Evolutionary conservation across 2,888 invertebrate genomes (phyloP).

Genomic region (Acrobasis suavella): DNA sequence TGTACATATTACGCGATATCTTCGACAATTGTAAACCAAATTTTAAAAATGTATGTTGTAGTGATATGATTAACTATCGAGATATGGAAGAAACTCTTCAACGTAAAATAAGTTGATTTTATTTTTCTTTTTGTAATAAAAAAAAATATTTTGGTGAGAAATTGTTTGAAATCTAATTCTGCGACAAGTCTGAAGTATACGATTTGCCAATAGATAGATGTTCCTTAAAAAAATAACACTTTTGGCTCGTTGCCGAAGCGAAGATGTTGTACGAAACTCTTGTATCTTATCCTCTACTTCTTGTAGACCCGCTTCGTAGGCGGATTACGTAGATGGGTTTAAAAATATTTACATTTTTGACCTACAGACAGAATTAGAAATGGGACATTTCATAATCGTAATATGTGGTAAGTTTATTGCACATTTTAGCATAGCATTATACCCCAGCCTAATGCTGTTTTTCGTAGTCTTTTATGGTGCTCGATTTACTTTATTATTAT

Average conservation of each 20-base stretch:
- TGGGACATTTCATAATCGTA: not conserved
- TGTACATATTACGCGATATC: too few species aligned
- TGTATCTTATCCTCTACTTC: not conserved
- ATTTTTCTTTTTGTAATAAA: too few species aligned
- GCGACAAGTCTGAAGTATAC: not conserved
- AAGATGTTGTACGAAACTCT: not conserved
- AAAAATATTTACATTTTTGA: constrained; percentile 2
- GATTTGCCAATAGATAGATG: constrained; percentile 10
- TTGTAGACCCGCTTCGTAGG: not conserved
- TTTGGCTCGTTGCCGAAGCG: constrained; percentile 8
- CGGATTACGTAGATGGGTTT: not conserved
- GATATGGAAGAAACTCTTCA: too few species aligned
- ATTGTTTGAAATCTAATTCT: constrained; percentile 14
- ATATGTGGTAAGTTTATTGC: not conserved
- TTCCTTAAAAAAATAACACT: constrained; percentile 10
- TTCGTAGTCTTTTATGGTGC: not conserved
- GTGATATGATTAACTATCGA: too few species aligned
- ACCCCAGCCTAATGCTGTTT: not conserved
- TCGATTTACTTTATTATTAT: too few species aligned
- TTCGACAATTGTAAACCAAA: too few species aligned
- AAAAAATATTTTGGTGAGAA: not conserved
- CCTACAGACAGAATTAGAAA: constrained; percentile 1
- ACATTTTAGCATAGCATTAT: not conserved
- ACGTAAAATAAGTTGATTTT: too few species aligned
- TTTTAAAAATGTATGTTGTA: too few species aligned